Evolutionary conservation across 2,888 invertebrate species (phyloP).

Genomic region (Marasmarcha lunaedactyla): DNA sequence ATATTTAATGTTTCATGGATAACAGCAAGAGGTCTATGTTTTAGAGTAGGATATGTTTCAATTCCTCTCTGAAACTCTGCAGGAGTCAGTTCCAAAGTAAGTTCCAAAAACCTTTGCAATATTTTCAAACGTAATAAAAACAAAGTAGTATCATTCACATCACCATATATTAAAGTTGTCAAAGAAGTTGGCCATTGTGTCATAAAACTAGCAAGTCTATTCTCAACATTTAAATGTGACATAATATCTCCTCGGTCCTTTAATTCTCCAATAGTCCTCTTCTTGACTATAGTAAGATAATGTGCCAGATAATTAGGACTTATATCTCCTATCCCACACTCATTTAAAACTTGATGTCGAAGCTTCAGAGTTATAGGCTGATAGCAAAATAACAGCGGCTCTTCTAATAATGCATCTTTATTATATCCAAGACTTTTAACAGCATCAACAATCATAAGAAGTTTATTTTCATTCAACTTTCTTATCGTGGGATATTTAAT

Average conservation of each 20-base stretch:
- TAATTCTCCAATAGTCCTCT: constrained; percentile 38
- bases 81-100: constrained; percentile 40
- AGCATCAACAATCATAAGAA: constrained; percentile 29
- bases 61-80: constrained; percentile 48
- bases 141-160: constrained; percentile 35
- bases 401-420: constrained; percentile 27
- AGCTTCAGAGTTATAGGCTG: constrained; percentile 45
- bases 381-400: constrained; percentile 42
- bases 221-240: constrained; percentile 41
- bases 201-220: constrained; percentile 47
- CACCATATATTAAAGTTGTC: constrained; percentile 42
- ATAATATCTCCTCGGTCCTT: constrained; percentile 30
- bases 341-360: constrained; percentile 41
- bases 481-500: constrained; percentile 42
- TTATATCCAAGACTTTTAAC: constrained; percentile 37
- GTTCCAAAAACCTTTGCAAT: constrained; percentile 52
- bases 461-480: constrained; percentile 29
- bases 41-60: constrained; percentile 52
- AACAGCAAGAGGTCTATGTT: constrained; percentile 46
- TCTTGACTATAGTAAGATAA: constrained; percentile 39
- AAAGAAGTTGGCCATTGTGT: constrained; percentile 61
- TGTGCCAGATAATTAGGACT: constrained; percentile 25
- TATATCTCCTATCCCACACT: constrained; percentile 45
- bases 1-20: constrained; percentile 48
- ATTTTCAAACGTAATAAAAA: constrained; percentile 45